phyloP scores from a whole-genome alignment of 2,113 vertebrate species.

The Thomomys bottae region DNA sequence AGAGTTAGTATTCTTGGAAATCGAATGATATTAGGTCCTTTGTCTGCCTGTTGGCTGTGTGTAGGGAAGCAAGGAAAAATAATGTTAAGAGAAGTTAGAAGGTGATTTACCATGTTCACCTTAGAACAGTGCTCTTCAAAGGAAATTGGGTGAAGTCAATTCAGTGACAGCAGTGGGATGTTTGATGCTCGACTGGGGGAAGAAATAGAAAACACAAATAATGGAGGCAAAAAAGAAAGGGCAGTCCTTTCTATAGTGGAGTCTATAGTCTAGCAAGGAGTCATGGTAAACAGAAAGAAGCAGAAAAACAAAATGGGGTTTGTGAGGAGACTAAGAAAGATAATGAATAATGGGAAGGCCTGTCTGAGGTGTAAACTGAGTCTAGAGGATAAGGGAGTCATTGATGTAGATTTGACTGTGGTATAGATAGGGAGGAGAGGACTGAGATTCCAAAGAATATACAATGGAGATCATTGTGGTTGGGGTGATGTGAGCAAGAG shows the following conservation, averaged over 20 bases:
- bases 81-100: background rate
- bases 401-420: background rate
- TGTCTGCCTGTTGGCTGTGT: background rate
- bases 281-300: conserved; percentile 23
- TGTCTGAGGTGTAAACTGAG: background rate
- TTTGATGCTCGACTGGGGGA: background rate
- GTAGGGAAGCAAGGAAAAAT: background rate
- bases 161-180: background rate
- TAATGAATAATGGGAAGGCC: background rate
- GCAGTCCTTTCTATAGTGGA: background rate
- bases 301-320: conserved; percentile 33
- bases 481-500: background rate
- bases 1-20: background rate
- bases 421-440: background rate
- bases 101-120: background rate
- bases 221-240: background rate
- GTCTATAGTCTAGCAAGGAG: background rate
- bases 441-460: background rate
- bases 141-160: background rate
- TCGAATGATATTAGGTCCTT: background rate
- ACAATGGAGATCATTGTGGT: background rate
- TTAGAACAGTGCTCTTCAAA: background rate
- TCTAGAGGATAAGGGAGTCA: background rate
- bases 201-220: background rate
- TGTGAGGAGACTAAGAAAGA: background rate